Evolutionary conservation across 2,797 vertebrate genomes (phyloP).

Genomic region (Pelochelys cantorii): DNA sequence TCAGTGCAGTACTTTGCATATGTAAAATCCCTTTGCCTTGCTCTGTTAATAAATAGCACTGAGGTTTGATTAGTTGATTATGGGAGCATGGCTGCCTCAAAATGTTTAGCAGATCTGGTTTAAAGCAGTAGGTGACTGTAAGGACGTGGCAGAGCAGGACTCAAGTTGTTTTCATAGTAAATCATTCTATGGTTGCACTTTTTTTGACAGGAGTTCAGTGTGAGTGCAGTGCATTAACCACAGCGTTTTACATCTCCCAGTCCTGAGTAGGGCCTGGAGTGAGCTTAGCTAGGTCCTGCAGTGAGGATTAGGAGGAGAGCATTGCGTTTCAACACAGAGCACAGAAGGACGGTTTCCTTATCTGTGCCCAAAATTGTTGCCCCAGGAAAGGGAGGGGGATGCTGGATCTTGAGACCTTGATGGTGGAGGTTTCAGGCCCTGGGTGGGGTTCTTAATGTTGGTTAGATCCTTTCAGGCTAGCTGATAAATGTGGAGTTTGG

Average conservation of each 20-base stretch:
- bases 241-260: background rate
- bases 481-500: fast-evolving
- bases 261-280: fast-evolving
- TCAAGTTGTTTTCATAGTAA: background rate
- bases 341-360: background rate
- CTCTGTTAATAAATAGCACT: fast-evolving
- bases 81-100: background rate
- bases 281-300: fast-evolving
- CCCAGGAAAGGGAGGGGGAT: background rate
- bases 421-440: background rate
- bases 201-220: background rate
- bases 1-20: fast-evolving
- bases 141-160: background rate
- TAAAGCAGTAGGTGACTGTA: background rate
- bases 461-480: background rate
- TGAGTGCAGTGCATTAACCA: fast-evolving
- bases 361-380: background rate
- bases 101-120: background rate
- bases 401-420: background rate
- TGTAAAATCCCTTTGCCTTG: background rate
- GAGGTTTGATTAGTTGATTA: fast-evolving
- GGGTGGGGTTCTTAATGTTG: background rate
- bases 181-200: fast-evolving
- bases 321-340: background rate
- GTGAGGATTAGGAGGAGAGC: background rate